Conservation (phyloP, 2,797 vertebrate species). For the Thunnus albacares region DNA sequence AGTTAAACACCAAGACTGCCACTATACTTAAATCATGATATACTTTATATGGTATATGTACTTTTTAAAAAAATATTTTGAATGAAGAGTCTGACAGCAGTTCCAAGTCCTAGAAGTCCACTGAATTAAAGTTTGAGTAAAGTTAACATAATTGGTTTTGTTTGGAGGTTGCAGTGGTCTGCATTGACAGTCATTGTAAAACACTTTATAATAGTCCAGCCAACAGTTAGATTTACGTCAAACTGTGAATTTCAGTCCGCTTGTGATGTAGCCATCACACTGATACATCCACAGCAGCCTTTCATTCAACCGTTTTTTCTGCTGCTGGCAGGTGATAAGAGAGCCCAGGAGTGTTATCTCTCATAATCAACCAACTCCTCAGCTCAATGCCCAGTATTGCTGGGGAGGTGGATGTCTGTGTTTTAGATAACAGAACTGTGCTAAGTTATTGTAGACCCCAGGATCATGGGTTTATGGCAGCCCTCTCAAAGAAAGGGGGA, state of each 20-base stretch:
- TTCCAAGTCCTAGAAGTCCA: no score
- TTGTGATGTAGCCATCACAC: neutral
- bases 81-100: neutral
- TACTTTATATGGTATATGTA: neutral
- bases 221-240: neutral
- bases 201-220: neutral
- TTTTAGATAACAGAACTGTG: conserved; percentile 58
- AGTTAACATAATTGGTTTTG: neutral
- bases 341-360: conserved; percentile 65
- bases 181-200: no score
- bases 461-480: neutral
- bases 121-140: neutral
- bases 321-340: conserved; percentile 75
- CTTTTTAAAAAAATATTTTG: neutral
- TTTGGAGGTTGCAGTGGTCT: neutral
- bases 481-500: neutral
- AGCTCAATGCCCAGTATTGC: conserved; percentile 40
- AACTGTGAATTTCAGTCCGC: neutral
- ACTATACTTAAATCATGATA: neutral
- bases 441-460: neutral
- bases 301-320: conserved; percentile 75
- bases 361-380: conserved; percentile 48
- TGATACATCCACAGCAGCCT: neutral
- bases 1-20: no score
- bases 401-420: conserved; percentile 35